Percentiles rank a stretch among this genome's conserved stretches.
Conservation (phyloP, 30 jellyfish, hydroid and myxozoan genomes). For the Chrysaora quinquecirrha region DNA sequence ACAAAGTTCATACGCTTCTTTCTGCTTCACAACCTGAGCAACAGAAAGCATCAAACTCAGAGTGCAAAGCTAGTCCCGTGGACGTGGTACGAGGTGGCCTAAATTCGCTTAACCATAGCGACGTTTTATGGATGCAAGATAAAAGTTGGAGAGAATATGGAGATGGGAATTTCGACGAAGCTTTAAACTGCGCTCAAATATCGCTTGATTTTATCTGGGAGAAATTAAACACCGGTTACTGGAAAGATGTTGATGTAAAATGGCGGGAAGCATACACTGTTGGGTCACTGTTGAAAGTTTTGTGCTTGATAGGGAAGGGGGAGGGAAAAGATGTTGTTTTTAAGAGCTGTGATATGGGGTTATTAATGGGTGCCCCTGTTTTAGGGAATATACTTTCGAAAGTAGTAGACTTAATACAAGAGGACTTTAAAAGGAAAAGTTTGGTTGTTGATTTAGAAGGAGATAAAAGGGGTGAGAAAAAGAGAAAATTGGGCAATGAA, state of each 20-base stretch:
- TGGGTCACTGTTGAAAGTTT: conserved; percentile 68
- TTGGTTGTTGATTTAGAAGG: neutral
- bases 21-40: too few relatives aligned
- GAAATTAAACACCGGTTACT: conserved; percentile 87
- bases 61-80: conserved; percentile 4
- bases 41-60: neutral
- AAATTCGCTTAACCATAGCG: neutral
- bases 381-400: conserved; percentile 65
- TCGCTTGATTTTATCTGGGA: conserved; percentile 87
- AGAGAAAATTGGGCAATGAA: neutral
- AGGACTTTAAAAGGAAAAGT: too few relatives aligned
- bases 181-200: conserved; percentile 33
- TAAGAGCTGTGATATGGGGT: conserved; percentile 85
- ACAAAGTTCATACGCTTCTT: too few relatives aligned
- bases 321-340: conserved; percentile 25
- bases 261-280: conserved; percentile 87
- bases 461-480: neutral
- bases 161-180: conserved; percentile 19
- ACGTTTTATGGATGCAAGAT: conserved; percentile 18
- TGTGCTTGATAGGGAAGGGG: conserved; percentile 39
- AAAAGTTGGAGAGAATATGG: conserved; percentile 29
- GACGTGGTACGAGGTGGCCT: conserved; percentile 6
- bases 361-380: conserved; percentile 96
- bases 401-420: conserved; percentile 33
- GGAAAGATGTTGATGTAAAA: conserved; percentile 80